phyloP scores from a whole-genome alignment of 1,140 invertebrate genomes.

The Globodera rostochiensis region DNA sequence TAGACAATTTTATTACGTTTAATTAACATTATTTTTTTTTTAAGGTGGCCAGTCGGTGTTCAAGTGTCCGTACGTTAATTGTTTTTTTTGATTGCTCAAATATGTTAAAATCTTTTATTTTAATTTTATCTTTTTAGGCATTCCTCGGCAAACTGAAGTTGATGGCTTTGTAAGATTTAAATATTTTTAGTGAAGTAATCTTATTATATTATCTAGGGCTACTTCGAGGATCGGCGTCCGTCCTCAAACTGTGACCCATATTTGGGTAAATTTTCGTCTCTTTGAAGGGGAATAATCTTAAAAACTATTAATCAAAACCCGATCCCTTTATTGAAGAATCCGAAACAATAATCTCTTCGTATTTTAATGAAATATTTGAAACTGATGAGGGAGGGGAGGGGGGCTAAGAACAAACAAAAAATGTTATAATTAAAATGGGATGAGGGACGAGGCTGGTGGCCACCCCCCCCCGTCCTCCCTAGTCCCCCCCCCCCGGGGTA shows the following conservation, averaged over 20 bases:
- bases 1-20: not conserved
- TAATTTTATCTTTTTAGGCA: slow-evolving; percentile 62
- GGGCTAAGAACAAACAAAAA: too few species aligned
- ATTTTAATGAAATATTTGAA: too few species aligned
- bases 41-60: slow-evolving; percentile 75
- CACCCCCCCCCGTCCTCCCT: too few species aligned
- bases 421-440: too few species aligned
- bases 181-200: not conserved
- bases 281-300: too few species aligned
- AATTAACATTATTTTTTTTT: not conserved
- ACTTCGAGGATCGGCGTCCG: slow-evolving; percentile 88
- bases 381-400: too few species aligned
- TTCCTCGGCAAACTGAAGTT: slow-evolving; percentile 80
- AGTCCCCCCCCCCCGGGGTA: too few species aligned
- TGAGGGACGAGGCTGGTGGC: too few species aligned
- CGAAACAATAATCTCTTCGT: too few species aligned
- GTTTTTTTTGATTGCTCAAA: not conserved
- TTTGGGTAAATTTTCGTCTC: not conserved
- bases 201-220: slow-evolving; percentile 72
- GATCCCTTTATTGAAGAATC: too few species aligned
- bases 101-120: not conserved
- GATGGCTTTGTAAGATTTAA: slow-evolving; percentile 70
- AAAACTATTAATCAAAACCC: too few species aligned
- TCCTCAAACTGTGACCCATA: slow-evolving; percentile 87
- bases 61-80: slow-evolving; percentile 71